These are phyloP conservation scores for Ditylenchus weischeri DNA, from an alignment of 2,888 invertebrate species.

Conservation along the genomic window DNA sequence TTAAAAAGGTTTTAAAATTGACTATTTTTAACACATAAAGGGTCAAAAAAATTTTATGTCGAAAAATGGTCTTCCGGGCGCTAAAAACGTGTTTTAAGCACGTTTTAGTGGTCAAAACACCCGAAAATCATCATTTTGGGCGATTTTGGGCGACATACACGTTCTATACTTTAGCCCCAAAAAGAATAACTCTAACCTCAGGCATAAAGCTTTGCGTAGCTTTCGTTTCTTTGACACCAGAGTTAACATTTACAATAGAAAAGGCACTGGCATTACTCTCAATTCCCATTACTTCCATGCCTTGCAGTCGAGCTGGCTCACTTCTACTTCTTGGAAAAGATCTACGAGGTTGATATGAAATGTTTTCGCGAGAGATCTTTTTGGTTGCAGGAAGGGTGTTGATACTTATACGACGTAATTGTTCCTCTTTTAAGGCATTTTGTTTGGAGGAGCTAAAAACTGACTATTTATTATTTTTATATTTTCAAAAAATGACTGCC, in stretches of 20 bases:
- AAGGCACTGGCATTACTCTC: background rate
- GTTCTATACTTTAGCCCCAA: too few species aligned
- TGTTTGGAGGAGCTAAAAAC: too few species aligned
- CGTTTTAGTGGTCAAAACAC: too few species aligned
- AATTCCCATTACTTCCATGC: too few species aligned
- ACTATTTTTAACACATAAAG: too few species aligned
- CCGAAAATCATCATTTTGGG: too few species aligned
- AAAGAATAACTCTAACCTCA: constrained; percentile 10
- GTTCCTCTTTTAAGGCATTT: background rate
- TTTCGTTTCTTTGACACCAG: background rate
- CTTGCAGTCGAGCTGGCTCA: background rate
- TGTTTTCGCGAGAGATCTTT: background rate
- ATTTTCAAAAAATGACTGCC: background rate
- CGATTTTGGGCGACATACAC: too few species aligned
- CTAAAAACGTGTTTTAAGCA: too few species aligned
- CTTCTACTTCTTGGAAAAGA: background rate
- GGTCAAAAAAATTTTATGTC: too few species aligned
- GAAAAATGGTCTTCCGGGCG: too few species aligned
- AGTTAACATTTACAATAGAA: background rate
- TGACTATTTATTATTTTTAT: too few species aligned
- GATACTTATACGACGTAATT: constrained; percentile 7
- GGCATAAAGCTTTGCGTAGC: constrained; percentile 25
- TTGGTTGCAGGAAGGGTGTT: constrained; percentile 26
- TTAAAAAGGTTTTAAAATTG: too few species aligned
- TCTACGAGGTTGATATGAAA: background rate